Percentiles rank a stretch among this genome's conserved stretches.
These are phyloP conservation scores for Megastigmus dorsalis DNA, from an alignment of 2,888 invertebrate species.

Conservation along the genomic window DNA sequence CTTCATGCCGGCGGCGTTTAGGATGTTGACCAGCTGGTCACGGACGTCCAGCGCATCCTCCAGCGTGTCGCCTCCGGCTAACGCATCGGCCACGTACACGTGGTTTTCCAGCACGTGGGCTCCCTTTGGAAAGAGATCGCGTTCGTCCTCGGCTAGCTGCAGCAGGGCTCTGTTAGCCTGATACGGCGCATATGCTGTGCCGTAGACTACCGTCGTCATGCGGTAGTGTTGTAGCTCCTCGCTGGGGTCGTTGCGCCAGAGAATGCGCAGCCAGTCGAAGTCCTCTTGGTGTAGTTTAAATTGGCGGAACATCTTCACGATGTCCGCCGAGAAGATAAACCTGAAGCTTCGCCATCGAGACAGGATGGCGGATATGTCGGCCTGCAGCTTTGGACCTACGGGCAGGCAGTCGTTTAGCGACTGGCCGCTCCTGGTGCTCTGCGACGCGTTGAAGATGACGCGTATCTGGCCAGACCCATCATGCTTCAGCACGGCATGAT, in stretches of 20 bases:
- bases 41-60: background rate
- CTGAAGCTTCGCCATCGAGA: background rate
- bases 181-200: slow-evolving; percentile 17
- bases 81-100: slow-evolving; percentile 42
- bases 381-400: background rate
- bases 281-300: slow-evolving; percentile 40
- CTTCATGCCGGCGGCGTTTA: too few relatives aligned
- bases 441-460: background rate
- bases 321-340: background rate
- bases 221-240: slow-evolving; percentile 6
- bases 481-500: background rate
- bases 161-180: slow-evolving; percentile 14
- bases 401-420: background rate
- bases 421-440: background rate
- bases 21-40: background rate
- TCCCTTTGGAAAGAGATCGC: slow-evolving; percentile 23
- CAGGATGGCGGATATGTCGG: background rate
- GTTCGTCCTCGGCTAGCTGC: slow-evolving; percentile 36
- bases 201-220: slow-evolving; percentile 20
- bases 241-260: slow-evolving; percentile 56
- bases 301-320: slow-evolving; percentile 52
- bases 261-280: slow-evolving; percentile 56
- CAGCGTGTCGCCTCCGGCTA: background rate
- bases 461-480: background rate
- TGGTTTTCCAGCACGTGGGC: background rate